phyloP scores from a whole-genome alignment of 2,888 invertebrate genomes.

The Ypsolopha scabrella region DNA sequence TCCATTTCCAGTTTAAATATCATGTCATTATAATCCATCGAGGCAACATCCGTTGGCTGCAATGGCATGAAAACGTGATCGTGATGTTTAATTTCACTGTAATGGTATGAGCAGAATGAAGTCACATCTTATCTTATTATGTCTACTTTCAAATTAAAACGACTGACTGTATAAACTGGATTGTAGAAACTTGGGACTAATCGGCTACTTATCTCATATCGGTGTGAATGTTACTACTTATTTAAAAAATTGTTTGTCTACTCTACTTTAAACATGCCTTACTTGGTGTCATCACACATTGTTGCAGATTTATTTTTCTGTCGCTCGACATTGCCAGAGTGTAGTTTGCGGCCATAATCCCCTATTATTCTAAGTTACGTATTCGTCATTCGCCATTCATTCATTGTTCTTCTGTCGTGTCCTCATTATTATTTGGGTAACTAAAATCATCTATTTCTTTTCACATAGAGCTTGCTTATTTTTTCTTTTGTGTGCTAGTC shows the following conservation, averaged over 20 bases:
- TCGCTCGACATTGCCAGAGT: too few relatives aligned
- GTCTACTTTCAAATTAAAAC: too few relatives aligned
- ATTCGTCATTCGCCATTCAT: not conserved
- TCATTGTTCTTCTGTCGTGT: not conserved
- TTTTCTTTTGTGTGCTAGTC: conserved; percentile 1
- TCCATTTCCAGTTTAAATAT: not conserved
- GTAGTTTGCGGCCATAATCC: too few relatives aligned
- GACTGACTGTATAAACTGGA: too few relatives aligned
- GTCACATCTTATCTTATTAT: too few relatives aligned
- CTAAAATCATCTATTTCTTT: not conserved
- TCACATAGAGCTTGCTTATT: not conserved
- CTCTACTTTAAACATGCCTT: too few relatives aligned
- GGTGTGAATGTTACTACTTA: too few relatives aligned
- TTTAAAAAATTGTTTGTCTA: too few relatives aligned
- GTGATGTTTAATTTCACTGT: not conserved
- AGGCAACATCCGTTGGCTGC: not conserved
- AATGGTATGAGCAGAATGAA: not conserved
- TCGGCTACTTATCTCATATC: too few relatives aligned
- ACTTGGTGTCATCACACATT: too few relatives aligned
- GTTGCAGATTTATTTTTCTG: too few relatives aligned
- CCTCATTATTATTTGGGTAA: not conserved
- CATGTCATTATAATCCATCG: not conserved
- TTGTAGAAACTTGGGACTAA: too few relatives aligned
- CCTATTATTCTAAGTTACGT: not conserved
- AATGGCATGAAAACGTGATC: not conserved